Base-by-base conservation (phyloP, 1,140 invertebrate species). In the Drosophila takahashii region DNA sequence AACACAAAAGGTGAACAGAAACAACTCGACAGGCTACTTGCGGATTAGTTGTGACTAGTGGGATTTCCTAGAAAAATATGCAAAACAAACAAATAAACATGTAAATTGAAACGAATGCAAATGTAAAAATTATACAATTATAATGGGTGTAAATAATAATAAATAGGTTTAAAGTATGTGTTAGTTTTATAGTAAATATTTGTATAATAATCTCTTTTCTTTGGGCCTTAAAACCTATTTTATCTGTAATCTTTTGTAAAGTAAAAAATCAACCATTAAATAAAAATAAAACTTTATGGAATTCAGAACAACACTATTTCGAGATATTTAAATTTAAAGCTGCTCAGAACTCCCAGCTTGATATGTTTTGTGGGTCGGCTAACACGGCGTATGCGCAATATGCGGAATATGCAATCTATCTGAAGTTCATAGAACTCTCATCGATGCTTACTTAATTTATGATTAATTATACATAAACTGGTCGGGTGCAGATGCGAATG, bases 11-110 rank as follows among this genome's bases (percentile, higher is more conserved):
- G 84, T 87, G 59, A 83, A 87, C 79, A 75, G 44, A 89, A 90
- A 80, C 79, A 69, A 85, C 73, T 71, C 76, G 70, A 77, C 76
- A 77, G 77, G 59, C 65, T 76, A 76, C 47, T 90, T 87, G 70
- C 27, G 27, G 74, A 89, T 91, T 91, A 87, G 81, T 91, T 87
- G 76, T 91, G 90, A 90, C 90, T 91, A 91, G 86, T 90, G 80
- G 90, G 90, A 65, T 91, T 91, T 70, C 90, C 90, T 91, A 91
- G 75, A 91, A 91, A 50, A 74, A 90, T 90, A 74, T 79, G 83
- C 72, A 81, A 77, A 66, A 65, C 54, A 56, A 80, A 65, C 37
- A 27, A 62, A 66, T 59, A 66, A 50, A 70, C 42, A 72, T 67
- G 47, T 67, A 52, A 61, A 44, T 26, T 59, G 13, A 62, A 51